Evolutionary conservation across 2,888 invertebrate species (phyloP), one percentile per base, ranked within the genome.

Genomic region (Eulithis prunata): DNA sequence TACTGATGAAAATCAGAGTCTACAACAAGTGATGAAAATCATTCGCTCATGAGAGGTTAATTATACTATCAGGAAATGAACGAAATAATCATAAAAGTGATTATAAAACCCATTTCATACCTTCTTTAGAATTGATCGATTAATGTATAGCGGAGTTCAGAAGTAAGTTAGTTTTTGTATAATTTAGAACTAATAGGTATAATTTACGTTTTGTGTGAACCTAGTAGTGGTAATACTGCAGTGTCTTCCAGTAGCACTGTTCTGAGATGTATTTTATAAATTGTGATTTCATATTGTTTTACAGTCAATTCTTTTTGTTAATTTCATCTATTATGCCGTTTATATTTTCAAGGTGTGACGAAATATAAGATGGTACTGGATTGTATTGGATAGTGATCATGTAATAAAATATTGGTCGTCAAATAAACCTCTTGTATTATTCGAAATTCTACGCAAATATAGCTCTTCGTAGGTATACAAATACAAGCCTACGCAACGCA

Each of bases 171-270:
- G 54, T 43, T 45, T 49, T n/a, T 36, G 11, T 81, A 71, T 41
- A 41, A 41, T 7, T 41, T 21, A 38, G 38, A 38, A 38, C 38
- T 21, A 21, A 32, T 78, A 73, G 71, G 43, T 13, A 12, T 62
- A 53, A 8, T 54, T 65, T 74, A 75, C 77, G 71, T 76, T 77
- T 74, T 78, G 78, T 76, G 78, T 81, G 74, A 81, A 78, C 77
- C 63, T 67, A 74, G 77, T 73, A 21, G 21, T 21, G 21, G 21
- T 21, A 73, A 78, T 77, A 75, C 70, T 79, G 84, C 85, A 85
- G 86, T 87, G 91, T 91, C 92, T 92, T 91, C 92, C 91, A 88
- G 77, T 82, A 87, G 81, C 85, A 87, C 89, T 88, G 88, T 85
- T 84, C 78, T 66, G 68, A 61, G 76, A 80, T 79, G 81, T 76